These are phyloP conservation scores for Halictus rubicundus DNA, from an alignment of 1,140 invertebrate species.

Conservation along the genomic window DNA sequence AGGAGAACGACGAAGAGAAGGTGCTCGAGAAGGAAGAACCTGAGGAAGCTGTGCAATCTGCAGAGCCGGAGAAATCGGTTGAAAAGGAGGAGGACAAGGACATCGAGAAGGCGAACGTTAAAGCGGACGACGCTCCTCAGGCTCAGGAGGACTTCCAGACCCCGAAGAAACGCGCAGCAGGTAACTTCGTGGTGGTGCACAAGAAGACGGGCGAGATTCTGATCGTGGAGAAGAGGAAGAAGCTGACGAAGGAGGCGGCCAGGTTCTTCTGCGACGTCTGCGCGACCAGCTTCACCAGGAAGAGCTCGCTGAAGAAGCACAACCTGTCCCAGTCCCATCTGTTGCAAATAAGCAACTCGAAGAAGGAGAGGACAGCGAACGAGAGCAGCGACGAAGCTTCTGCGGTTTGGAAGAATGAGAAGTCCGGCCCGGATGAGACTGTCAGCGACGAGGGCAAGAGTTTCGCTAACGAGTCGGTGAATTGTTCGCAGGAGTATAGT, in stretches of 20 bases:
- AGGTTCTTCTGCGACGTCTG: conserved; percentile 78
- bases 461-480: background rate
- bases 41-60: background rate
- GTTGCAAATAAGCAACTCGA: conserved; percentile 64
- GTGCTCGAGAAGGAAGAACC: background rate
- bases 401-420: conserved; percentile 6
- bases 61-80: background rate
- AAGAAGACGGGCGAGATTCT: conserved; percentile 76
- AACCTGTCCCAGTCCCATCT: conserved; percentile 76
- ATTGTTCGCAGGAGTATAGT: background rate
- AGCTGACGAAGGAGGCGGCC: conserved; percentile 76
- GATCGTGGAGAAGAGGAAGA: conserved; percentile 77
- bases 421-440: background rate
- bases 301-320: conserved; percentile 78
- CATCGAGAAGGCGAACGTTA: background rate
- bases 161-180: conserved; percentile 69
- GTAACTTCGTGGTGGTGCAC: conserved; percentile 75
- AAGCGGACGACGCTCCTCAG: background rate
- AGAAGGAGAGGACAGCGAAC: conserved; percentile 35
- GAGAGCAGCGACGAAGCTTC: conserved; percentile 15
- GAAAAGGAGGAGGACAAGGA: background rate
- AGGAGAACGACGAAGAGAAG: background rate
- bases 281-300: conserved; percentile 76
- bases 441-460: conserved; percentile 1
- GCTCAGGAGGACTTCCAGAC: conserved; percentile 60